Base-by-base conservation (phyloP, 2,888 invertebrate species). In the Yponomeuta evonymella region DNA sequence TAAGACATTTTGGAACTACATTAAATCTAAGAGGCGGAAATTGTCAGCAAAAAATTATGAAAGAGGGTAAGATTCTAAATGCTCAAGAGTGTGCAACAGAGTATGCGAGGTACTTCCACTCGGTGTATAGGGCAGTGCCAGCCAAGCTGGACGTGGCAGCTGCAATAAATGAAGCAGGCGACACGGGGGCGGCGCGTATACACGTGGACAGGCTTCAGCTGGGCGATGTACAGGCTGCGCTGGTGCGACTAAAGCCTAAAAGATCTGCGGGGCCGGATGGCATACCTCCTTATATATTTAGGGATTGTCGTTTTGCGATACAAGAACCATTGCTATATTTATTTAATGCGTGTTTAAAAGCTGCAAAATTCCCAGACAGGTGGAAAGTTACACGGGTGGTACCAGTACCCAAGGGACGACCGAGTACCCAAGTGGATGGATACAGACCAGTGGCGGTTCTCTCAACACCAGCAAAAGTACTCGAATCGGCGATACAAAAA, bases 1-100 rank as follows among this genome's bases (percentile, higher is more conserved):
- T 0, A 72, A 71, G 67, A 69, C 72, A 12, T 75, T 74, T 66
- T 75, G 73, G 74, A 67, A 63, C 11, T 73, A 67, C 71, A 51
- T 73, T 9, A 72, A 67, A 65, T 36, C 64, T 4, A 73, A 70
- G 48, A 68, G 15, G 6, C 0, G 70, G 29, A 12, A 62, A 63
- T n/a, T 12, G 33, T 70, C 62, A 8, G 48, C 10, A 12, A 64
- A 64, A 48, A 64, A 70, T 64, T 43, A 11, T 70, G 33, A 70
- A 48, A 48, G 64, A 70, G 30, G 43, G 10, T 6, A 48, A 36
- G n/a, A 48, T 63, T 33, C 43, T 70, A n/a, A 10, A 63, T 15
- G 48, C 23, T 33, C 64, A 63, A 29, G 48, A 70, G 36, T 70
- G 70, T 48, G 64, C 65, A 8, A 8, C 29, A 10, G 70, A 64